Conservation (phyloP, 2,113 vertebrate species). For the Propithecus coquereli region DNA sequence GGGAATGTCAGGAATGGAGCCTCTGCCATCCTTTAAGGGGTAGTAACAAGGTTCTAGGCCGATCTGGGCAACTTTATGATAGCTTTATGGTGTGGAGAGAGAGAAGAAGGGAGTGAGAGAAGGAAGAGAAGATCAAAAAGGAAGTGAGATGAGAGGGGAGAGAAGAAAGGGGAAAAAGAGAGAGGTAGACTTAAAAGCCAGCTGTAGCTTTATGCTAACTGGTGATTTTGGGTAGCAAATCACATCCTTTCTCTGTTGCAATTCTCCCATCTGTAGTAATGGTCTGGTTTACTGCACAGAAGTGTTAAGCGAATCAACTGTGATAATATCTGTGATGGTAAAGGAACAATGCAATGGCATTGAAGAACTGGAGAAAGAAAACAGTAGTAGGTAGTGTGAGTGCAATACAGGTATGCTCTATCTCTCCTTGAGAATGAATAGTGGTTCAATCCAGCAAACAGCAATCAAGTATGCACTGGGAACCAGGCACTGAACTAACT, state of each 20-base stretch:
- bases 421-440: not conserved
- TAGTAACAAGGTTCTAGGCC: not conserved
- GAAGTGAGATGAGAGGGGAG: not conserved
- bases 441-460: not conserved
- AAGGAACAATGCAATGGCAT: not conserved
- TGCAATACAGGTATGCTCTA: not conserved
- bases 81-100: not conserved
- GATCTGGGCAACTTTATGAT: not conserved
- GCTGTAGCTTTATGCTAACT: not conserved
- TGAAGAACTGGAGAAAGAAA: not conserved
- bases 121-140: not conserved
- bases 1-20: not conserved
- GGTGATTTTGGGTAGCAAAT: not conserved
- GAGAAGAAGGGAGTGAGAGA: not conserved
- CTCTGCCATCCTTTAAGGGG: not conserved
- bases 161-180: not conserved
- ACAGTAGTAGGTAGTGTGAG: not conserved
- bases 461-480: not conserved
- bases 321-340: not conserved
- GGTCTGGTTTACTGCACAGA: not conserved
- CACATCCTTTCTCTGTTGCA: not conserved
- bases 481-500: not conserved
- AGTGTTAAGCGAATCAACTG: not conserved
- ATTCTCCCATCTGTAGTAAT: not conserved
- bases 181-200: not conserved